Percentiles rank a stretch among this genome's conserved stretches.
Evolutionary conservation across 2,888 invertebrate genomes (phyloP).

Genomic region (Chalcosyrphus nemorum): DNA sequence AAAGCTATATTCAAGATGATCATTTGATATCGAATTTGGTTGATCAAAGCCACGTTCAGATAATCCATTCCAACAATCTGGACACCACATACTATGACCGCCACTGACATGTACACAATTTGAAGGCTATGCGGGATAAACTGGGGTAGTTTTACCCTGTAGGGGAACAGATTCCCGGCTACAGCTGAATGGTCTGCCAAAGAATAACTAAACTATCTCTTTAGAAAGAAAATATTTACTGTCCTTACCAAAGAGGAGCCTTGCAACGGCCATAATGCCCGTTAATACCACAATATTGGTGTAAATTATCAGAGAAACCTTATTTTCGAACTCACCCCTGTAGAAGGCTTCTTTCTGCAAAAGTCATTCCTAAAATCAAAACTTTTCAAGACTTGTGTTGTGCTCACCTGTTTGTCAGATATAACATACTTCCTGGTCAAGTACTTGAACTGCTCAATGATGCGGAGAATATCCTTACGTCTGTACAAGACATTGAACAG

Average conservation of each 20-base stretch:
- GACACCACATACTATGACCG: conserved; percentile 73
- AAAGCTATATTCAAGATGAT: conserved; percentile 76
- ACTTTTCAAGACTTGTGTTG: not conserved
- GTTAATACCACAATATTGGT: conserved; percentile 33
- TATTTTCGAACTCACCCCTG: conserved; percentile 5
- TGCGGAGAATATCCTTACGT: conserved; percentile 14
- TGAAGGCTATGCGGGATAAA: conserved; percentile 70
- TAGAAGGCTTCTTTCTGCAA: not conserved
- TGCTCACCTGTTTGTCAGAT: conserved; percentile 6
- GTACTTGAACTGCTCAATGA: not conserved
- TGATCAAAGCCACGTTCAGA: conserved; percentile 76
- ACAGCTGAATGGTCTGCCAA: not conserved
- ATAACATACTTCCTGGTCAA: conserved; percentile 18
- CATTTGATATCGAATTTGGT: conserved; percentile 77
- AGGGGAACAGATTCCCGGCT: conserved; percentile 76
- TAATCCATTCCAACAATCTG: conserved; percentile 76
- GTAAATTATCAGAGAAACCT: not conserved
- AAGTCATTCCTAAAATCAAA: not conserved
- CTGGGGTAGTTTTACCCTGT: conserved; percentile 74
- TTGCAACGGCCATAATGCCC: not conserved
- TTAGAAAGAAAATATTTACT: too few species aligned
- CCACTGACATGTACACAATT: conserved; percentile 74
- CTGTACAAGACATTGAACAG: conserved; percentile 1
- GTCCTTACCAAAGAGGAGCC: not conserved
- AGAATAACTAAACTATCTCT: too few species aligned